Base-by-base conservation (phyloP, 2,113 vertebrate species). In the Onychostoma macrolepis region DNA sequence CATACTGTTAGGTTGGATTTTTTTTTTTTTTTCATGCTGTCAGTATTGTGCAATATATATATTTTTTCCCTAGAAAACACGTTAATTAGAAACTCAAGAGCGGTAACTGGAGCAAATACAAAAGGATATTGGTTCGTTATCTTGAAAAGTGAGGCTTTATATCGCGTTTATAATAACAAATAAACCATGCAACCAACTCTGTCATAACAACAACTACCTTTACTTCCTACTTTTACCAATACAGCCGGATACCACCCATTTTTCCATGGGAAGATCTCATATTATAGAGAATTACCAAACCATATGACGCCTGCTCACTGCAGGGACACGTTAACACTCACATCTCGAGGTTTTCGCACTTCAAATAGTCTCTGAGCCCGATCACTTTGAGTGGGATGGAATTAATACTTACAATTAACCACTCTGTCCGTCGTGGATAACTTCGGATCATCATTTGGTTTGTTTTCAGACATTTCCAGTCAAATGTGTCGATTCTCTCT, bases 391-490 rank as follows among this genome's bases (percentile, higher is more conserved):
- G 36, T 3, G 33, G 76, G 69, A 79, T 72, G 58, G 58, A 21
- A 43, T 36, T 87, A 65, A 90, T 92, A 96, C 97, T 96, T 94
- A 99, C 97, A 97, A 97, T 97, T 98, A 93, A 99, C 96, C 94
- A 96, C 97, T 96, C 97, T 95, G 94, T 98, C 97, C 94, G 97
- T 97, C 94, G 97, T 99, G 91, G 97, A 98, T 94, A 99, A 97
- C 96, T 97, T 98, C 92, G 97, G 97, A 83, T 99, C 97, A 91
- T 96, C 97, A 92, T 95, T 96, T 92, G 96, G 96, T 96, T 97
- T 98, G 94, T 96, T 97, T 94, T 98, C 97, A 95, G 97, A 98
- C 97, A 99, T 99, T 95, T 97, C 97, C 97, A 96, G 94, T 92
- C 92, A 90, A 91, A 90, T 90, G 85, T 89, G 83, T 89, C 90